phyloP scores from a whole-genome alignment of 2,888 invertebrate genomes.

The Nomada lathburiana region DNA sequence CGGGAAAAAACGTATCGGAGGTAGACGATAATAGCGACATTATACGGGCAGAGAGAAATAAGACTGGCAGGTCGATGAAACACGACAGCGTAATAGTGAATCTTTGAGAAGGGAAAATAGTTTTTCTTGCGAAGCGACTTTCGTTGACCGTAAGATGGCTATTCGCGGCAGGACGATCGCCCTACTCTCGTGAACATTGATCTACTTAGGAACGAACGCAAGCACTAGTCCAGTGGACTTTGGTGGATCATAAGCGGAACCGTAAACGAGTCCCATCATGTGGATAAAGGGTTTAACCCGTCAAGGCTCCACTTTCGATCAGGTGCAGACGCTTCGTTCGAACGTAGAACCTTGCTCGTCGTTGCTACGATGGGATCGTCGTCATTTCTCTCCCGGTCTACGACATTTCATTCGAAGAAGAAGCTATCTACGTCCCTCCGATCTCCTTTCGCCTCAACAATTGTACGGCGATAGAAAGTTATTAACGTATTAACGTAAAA shows the following conservation, averaged over 20 bases:
- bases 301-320: neutral
- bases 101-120: neutral
- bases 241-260: conserved; percentile 47
- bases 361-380: neutral
- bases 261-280: conserved; percentile 27
- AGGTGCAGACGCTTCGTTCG: neutral
- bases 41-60: neutral
- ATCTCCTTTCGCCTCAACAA: no score
- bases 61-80: neutral
- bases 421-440: neutral
- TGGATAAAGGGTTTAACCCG: neutral
- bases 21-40: conserved; percentile 5
- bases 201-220: conserved; percentile 8
- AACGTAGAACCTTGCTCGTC: neutral
- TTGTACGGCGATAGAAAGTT: no score
- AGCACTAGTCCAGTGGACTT: conserved; percentile 13
- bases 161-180: neutral
- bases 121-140: neutral
- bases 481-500: neutral
- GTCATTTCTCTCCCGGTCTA: neutral
- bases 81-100: neutral
- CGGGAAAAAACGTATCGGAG: no score
- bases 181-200: conserved; percentile 3
- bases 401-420: neutral
- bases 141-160: neutral